phyloP scores from a whole-genome alignment of 2,113 vertebrate species.

The Struthidea cinerea region DNA sequence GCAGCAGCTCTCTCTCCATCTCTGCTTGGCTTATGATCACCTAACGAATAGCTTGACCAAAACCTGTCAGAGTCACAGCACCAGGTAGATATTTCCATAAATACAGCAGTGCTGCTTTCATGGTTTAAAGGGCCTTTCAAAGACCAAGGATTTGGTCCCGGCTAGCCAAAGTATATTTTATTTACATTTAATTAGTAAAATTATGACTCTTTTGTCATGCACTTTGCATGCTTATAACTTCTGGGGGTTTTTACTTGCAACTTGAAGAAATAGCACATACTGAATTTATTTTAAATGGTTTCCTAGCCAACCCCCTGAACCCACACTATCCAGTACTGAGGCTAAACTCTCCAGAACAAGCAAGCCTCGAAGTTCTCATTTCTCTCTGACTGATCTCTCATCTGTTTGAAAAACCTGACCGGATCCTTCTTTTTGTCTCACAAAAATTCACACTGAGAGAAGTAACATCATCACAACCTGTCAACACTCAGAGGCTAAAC shows the following conservation, averaged over 20 bases:
- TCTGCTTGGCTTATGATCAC: background rate
- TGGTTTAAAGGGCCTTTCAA: background rate
- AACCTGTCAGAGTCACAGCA: background rate
- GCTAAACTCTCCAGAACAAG: constrained; percentile 24
- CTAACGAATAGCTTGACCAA: background rate
- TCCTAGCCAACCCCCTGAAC: background rate
- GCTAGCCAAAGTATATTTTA: background rate
- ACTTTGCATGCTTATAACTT: background rate
- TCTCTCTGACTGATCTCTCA: constrained; percentile 39
- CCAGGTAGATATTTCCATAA: background rate
- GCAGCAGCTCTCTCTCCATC: background rate
- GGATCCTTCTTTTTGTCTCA: constrained; percentile 10
- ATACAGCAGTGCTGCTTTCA: background rate
- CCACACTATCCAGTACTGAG: background rate
- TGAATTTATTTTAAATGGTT: background rate
- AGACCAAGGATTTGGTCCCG: background rate
- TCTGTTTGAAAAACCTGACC: constrained; percentile 36
- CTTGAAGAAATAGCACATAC: background rate
- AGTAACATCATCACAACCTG: constrained; percentile 37
- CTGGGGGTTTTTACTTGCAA: background rate
- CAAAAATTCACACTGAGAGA: constrained; percentile 35
- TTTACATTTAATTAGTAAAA: background rate
- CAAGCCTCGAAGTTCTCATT: background rate
- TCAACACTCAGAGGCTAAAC: constrained; percentile 48
- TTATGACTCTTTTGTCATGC: background rate